These are phyloP conservation scores for Erpornis zantholeuca DNA, from an alignment of 2,113 vertebrate genomes.

Conservation along the genomic window DNA sequence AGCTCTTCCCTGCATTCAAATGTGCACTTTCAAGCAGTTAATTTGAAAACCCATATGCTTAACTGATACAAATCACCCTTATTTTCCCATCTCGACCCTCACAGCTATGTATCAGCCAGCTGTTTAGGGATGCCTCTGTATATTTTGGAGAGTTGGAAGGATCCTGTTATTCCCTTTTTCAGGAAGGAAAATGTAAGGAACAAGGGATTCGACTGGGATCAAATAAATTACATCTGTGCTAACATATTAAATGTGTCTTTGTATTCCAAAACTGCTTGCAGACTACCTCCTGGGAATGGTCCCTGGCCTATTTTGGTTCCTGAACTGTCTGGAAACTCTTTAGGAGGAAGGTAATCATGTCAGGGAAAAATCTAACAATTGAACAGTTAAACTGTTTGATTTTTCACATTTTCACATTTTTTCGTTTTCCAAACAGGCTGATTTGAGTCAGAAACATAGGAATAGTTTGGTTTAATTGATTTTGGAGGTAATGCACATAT, in stretches of 20 bases:
- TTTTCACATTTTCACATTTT: too few species aligned
- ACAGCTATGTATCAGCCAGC: not conserved
- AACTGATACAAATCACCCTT: not conserved
- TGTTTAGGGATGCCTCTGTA: not conserved
- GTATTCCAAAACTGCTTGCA: not conserved
- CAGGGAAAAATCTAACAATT: not conserved
- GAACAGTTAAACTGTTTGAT: not conserved
- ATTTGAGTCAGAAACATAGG: not conserved
- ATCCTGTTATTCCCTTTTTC: not conserved
- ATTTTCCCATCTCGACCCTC: not conserved
- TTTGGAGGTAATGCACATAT: not conserved
- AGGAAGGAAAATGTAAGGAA: not conserved
- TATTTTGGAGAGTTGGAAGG: not conserved
- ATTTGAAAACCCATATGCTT: conserved; percentile 3
- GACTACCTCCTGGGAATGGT: not conserved
- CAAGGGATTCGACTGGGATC: not conserved
- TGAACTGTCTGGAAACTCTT: not conserved
- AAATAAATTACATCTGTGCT: not conserved
- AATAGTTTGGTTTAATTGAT: not conserved
- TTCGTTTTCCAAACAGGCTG: not conserved
- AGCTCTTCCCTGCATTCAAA: not conserved
- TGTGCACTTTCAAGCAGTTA: not conserved
- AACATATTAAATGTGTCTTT: not conserved
- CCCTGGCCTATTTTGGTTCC: not conserved
- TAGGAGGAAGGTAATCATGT: not conserved